These are phyloP conservation scores for Eolophus roseicapilla DNA, from an alignment of 2,113 vertebrate species.

Conservation along the genomic window DNA sequence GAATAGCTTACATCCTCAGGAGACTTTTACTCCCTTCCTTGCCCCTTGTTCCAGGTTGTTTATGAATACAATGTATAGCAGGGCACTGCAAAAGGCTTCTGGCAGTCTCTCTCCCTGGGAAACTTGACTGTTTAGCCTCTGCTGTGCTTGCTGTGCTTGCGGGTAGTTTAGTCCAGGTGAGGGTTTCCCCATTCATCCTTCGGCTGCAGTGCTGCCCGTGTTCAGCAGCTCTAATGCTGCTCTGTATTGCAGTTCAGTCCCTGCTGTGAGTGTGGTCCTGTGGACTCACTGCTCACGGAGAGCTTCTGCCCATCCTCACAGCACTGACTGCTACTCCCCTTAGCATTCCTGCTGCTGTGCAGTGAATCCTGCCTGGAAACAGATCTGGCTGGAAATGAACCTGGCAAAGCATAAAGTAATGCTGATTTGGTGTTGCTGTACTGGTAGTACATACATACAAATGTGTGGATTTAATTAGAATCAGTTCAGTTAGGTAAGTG, in stretches of 20 bases:
- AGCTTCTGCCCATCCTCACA: fast-evolving
- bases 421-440: background rate
- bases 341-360: background rate
- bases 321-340: background rate
- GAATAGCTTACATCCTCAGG: background rate
- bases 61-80: background rate
- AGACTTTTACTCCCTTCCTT: background rate
- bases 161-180: background rate
- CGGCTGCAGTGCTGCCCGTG: background rate
- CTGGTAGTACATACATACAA: background rate
- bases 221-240: fast-evolving
- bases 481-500: background rate
- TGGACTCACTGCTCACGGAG: fast-evolving
- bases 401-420: background rate
- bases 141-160: background rate
- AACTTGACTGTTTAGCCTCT: background rate
- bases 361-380: background rate
- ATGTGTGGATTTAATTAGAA: background rate
- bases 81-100: background rate
- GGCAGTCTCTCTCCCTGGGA: background rate
- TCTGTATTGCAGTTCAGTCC: fast-evolving
- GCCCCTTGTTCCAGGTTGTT: background rate
- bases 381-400: background rate
- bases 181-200: background rate
- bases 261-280: fast-evolving